Evolutionary conservation across 2,797 vertebrate species (phyloP).

Genomic region (Dicrostonyx torquatus): DNA sequence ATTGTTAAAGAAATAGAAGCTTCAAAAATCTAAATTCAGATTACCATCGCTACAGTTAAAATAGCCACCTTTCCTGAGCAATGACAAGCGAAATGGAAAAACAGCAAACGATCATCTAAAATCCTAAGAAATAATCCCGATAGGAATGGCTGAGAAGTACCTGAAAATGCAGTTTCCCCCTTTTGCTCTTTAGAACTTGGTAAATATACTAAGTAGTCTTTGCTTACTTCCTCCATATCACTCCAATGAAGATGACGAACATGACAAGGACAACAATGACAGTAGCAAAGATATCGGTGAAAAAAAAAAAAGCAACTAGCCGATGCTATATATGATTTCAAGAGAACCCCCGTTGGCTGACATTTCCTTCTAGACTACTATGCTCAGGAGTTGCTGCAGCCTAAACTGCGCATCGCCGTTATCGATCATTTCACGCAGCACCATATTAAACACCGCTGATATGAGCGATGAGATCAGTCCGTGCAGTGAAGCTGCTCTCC

Average conservation of each 20-base stretch:
- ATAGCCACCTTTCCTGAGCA: background rate
- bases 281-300: background rate
- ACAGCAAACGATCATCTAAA: background rate
- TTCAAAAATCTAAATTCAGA: slow-evolving; percentile 60
- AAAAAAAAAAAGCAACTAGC: background rate
- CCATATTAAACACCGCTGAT: background rate
- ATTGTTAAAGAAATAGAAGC: slow-evolving; percentile 20
- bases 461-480: no score
- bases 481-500: background rate
- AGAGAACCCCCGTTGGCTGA: background rate
- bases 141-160: slow-evolving; percentile 11
- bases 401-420: background rate
- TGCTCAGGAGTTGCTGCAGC: background rate
- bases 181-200: background rate
- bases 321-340: background rate
- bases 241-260: background rate
- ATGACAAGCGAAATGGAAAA: background rate
- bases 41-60: slow-evolving; percentile 42
- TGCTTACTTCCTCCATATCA: background rate
- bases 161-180: background rate
- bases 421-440: background rate
- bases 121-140: background rate
- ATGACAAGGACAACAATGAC: background rate
- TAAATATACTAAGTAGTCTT: background rate
- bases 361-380: background rate